A percentile compares a stretch with the other conserved stretches of the same genome.
Conservation (phyloP, 2,113 vertebrate genomes). For the Cairina moschata region DNA sequence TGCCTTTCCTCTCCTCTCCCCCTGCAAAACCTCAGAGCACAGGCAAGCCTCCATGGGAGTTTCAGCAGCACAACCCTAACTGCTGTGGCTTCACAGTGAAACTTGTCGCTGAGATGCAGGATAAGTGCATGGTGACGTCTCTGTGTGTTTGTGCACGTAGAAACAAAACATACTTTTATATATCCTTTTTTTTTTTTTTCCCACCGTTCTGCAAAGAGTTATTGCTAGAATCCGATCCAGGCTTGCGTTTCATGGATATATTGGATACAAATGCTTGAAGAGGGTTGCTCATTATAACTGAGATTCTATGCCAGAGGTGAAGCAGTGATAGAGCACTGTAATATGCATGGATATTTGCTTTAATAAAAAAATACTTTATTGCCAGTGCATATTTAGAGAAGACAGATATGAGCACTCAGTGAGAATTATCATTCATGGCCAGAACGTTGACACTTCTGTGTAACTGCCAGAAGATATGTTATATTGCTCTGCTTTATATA, state of each 20-base stretch:
- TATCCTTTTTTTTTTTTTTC: neutral
- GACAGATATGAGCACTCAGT: neutral
- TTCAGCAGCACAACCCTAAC: neutral
- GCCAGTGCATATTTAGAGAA: neutral
- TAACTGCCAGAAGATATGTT: neutral
- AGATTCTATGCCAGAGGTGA: neutral
- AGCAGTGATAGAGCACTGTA: neutral
- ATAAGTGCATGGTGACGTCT: neutral
- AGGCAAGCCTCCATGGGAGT: neutral
- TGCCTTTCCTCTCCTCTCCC: too few species aligned
- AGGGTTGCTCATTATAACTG: neutral
- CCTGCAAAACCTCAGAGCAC: neutral
- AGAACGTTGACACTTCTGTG: neutral
- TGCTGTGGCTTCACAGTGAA: neutral
- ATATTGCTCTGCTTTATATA: neutral
- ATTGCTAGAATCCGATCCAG: accelerated
- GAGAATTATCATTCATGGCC: neutral
- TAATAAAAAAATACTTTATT: neutral
- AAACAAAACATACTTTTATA: neutral
- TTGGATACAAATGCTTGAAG: neutral
- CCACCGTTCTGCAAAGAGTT: neutral
- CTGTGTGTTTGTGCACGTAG: neutral
- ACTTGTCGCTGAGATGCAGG: neutral
- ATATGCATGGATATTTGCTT: neutral
- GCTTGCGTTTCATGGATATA: neutral